Conservation (phyloP, 1,140 invertebrate species). For the Conopomorpha cramerella region DNA sequence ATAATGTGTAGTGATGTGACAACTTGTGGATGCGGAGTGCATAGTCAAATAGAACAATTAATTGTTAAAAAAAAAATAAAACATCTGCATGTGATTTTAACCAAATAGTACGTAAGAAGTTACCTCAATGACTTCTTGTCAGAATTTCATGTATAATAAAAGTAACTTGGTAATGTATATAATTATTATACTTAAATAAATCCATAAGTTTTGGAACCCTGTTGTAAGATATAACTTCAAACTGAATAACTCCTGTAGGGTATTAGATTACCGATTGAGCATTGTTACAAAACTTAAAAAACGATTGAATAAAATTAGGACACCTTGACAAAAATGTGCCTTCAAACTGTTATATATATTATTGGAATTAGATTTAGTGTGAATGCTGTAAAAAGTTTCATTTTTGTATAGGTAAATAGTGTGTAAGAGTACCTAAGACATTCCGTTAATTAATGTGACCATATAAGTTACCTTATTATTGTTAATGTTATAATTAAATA, state of each 20-base stretch:
- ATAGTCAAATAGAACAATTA: slow-evolving; percentile 11
- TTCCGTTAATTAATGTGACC: neutral
- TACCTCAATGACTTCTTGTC: no score
- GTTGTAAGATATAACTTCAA: slow-evolving; percentile 5
- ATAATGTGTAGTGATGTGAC: neutral
- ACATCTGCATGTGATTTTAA: slow-evolving; percentile 43
- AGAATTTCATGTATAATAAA: slow-evolving; percentile 40
- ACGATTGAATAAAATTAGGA: slow-evolving; percentile 16
- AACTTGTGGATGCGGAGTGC: neutral
- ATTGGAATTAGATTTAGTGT: slow-evolving; percentile 15
- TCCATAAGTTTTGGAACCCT: slow-evolving; percentile 4
- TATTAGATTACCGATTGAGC: slow-evolving; percentile 10
- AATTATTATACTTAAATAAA: slow-evolving; percentile 1
- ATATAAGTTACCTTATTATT: neutral
- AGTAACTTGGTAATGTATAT: slow-evolving; percentile 8
- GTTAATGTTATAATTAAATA: neutral
- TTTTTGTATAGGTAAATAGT: neutral
- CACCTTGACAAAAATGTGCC: slow-evolving; percentile 48
- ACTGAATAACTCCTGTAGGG: slow-evolving; percentile 4
- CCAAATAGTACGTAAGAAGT: slow-evolving; percentile 34
- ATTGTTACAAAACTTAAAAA: slow-evolving; percentile 11
- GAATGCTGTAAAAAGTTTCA: slow-evolving; percentile 6
- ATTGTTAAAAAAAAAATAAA: slow-evolving; percentile 25
- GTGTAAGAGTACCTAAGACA: neutral
- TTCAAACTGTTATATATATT: slow-evolving; percentile 45